Percentiles rank a stretch among this genome's conserved stretches.
Evolutionary conservation across 2,113 vertebrate genomes (phyloP).

Genomic region (Promerops cafer): DNA sequence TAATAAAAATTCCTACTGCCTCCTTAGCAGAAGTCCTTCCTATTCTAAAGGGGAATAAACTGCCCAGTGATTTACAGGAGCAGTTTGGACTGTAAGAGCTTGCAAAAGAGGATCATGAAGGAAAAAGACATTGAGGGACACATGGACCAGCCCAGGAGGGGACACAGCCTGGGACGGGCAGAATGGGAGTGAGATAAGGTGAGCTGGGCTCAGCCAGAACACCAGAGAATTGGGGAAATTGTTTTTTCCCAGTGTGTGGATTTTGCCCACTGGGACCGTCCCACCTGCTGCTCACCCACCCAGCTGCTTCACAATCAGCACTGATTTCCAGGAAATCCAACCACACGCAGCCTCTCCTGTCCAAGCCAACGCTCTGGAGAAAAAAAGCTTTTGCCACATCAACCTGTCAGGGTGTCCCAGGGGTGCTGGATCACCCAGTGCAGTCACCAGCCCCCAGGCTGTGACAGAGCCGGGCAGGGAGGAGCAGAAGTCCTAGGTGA

Average conservation of each 20-base stretch:
- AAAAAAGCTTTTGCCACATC: not conserved
- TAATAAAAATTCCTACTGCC: not conserved
- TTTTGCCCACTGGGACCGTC: not conserved
- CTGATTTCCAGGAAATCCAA: not conserved
- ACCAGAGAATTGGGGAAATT: not conserved
- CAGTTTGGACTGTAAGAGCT: not conserved
- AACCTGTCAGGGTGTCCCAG: not conserved
- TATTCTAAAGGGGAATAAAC: not conserved
- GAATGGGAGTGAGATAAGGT: rapidly evolving
- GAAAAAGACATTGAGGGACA: not conserved
- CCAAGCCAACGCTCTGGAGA: rapidly evolving
- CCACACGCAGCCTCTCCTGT: not conserved
- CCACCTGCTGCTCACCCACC: not conserved
- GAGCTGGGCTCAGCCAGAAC: not conserved
- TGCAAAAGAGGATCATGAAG: not conserved
- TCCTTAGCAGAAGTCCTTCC: not conserved
- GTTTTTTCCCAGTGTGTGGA: rapidly evolving
- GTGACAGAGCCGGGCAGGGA: not conserved
- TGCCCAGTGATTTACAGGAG: not conserved
- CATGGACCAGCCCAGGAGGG: rapidly evolving
- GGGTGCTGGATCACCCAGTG: not conserved
- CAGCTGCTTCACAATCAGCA: not conserved
- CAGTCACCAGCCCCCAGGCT: not conserved
- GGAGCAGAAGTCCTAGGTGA: not conserved
- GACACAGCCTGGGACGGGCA: rapidly evolving